Base-by-base conservation (phyloP, 2,797 vertebrate genomes). In the Macropodus opercularis region DNA sequence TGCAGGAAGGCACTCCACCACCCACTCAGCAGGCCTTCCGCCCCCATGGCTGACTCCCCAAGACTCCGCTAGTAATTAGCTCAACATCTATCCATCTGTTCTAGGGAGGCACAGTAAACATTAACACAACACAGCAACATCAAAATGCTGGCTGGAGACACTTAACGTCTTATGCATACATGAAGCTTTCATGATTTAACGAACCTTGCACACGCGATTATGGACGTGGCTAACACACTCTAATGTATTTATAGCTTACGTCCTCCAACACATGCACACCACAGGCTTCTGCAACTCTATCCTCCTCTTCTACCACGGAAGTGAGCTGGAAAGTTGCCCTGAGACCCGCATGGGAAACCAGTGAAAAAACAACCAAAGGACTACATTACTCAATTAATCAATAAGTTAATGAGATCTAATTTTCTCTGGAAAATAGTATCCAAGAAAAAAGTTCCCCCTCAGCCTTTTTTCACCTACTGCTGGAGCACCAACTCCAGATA, bases 331-430 rank as follows among this genome's bases (percentile, higher is more conserved):
- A 78, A 77, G 77, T 68, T 84, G 82, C 83, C 86, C 81, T 66
- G 71, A 81, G 68, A 81, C 63, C 67, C 77, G 15, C 63, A 74
- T 68, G 75, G 84, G 84, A 85, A 89, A 75, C 54, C 17, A 79
- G 70, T 69, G 70, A 54, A 85, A 80, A 81, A 84, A 79, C 77
- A 85, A 88, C 58, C 79, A 75, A 84, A 90, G 85, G 87, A 87
- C 83, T 84, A 76, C 87, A 86, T 90, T 91, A 88, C 82, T 84
- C 91, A 88, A 91, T 91, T 91, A 90, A 93, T 93, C 91, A 91
- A 92, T 92, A 92, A 87, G 81, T 90, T 92, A 92, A 92, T 92
- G 89, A 92, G 90, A 91, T 90, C 86, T 89, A 69, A 84, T 92
- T 92, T 92, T 92, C 87, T 84, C 64, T 63, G 43, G 80, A 88